A percentile compares a stretch with the other conserved stretches of the same genome.
phyloP scores from a whole-genome alignment of 2,888 invertebrate species.

The Lasioglossum lativentre region DNA sequence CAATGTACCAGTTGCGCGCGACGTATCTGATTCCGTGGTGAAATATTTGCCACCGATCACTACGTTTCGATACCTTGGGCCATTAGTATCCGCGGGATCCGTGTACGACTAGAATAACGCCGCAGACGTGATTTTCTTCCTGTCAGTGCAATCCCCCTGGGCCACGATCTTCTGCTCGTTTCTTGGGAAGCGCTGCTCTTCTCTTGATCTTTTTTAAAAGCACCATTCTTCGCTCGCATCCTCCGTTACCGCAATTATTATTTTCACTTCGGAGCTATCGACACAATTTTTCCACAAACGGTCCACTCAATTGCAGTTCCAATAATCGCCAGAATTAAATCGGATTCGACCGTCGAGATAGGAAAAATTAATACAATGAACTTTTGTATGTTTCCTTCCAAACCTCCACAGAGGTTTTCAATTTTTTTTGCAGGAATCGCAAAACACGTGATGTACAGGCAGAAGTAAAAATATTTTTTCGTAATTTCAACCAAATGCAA shows the following conservation, averaged over 20 bases:
- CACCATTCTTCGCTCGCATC: background rate
- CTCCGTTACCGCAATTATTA: background rate
- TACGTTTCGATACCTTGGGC: slow-evolving; percentile 13
- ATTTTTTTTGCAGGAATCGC: too few species aligned
- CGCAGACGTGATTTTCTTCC: background rate
- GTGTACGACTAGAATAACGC: slow-evolving; percentile 7
- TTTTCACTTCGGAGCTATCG: background rate
- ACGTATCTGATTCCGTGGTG: slow-evolving; percentile 16
- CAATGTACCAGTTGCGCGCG: slow-evolving; percentile 24
- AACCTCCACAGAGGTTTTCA: too few species aligned
- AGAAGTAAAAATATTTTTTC: too few species aligned
- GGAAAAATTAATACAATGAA: background rate
- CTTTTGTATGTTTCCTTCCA: background rate
- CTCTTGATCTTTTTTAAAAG: background rate
- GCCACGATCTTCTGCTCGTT: background rate
- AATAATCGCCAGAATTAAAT: background rate
- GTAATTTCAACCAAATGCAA: too few species aligned
- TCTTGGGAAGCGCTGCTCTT: background rate
- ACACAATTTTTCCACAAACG: background rate
- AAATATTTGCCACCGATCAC: slow-evolving; percentile 24
- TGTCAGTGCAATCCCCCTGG: background rate
- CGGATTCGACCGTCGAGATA: background rate
- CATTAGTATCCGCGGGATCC: slow-evolving; percentile 12
- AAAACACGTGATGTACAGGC: too few species aligned
- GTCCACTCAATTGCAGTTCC: background rate